Evolutionary conservation across 64 coral and sea anemone species (phyloP).

Genomic region (Platygyra sinensis): DNA sequence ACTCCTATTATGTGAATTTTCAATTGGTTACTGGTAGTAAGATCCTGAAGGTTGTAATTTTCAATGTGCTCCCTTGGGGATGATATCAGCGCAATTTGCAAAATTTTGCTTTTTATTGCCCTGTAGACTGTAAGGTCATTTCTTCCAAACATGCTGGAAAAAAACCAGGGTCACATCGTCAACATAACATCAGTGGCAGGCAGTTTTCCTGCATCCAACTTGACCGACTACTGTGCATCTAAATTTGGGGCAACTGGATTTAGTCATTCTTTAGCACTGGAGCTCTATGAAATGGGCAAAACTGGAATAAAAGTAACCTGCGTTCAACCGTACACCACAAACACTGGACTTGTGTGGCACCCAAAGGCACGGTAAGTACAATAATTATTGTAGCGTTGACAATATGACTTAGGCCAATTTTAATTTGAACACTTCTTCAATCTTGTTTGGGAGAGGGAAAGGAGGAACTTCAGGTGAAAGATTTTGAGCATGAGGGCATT

Average conservation of each 20-base stretch:
- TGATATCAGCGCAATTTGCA: background rate
- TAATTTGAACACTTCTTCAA: too few relatives aligned
- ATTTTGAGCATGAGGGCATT: too few relatives aligned
- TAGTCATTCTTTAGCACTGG: slow-evolving; percentile 64
- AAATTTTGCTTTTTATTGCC: background rate
- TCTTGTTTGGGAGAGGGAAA: too few relatives aligned
- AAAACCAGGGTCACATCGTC: slow-evolving; percentile 88
- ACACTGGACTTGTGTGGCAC: slow-evolving; percentile 81
- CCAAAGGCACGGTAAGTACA: slow-evolving; percentile 56
- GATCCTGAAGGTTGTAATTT: too few relatives aligned
- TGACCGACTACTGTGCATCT: slow-evolving; percentile 77
- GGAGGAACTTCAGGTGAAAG: too few relatives aligned
- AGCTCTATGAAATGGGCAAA: slow-evolving; percentile 56
- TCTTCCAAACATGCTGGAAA: slow-evolving; percentile 81
- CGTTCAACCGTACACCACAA: slow-evolving; percentile 74
- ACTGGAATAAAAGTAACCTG: slow-evolving; percentile 74
- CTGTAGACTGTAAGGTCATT: slow-evolving; percentile 83
- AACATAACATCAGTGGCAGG: slow-evolving; percentile 84
- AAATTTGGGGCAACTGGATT: slow-evolving; percentile 89
- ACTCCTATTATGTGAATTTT: too few relatives aligned
- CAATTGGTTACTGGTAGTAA: too few relatives aligned
- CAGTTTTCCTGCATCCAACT: slow-evolving; percentile 45
- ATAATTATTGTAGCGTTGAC: too few relatives aligned
- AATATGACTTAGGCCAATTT: too few relatives aligned
- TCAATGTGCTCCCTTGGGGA: background rate